phyloP scores from a whole-genome alignment of 1,140 invertebrate genomes.

The Coelopa frigida region DNA sequence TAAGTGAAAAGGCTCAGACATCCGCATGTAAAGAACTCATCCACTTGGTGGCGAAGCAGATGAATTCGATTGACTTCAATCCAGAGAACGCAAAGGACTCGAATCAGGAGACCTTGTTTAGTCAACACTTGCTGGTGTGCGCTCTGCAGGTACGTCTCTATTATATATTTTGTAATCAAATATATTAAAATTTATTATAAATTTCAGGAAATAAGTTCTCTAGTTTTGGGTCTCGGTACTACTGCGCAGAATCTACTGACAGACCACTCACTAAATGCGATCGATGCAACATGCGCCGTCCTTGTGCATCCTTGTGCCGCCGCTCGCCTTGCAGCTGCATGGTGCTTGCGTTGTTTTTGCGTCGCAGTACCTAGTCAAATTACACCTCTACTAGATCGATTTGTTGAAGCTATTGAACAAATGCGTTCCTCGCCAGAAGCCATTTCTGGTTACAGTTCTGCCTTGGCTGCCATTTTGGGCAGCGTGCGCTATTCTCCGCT shows the following conservation, averaged over 20 bases:
- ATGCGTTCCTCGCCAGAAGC: constrained; percentile 88
- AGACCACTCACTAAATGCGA: constrained; percentile 72
- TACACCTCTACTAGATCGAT: constrained; percentile 85
- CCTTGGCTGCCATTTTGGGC: constrained; percentile 86
- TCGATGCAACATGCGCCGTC: constrained; percentile 53
- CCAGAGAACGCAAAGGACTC: constrained; percentile 84
- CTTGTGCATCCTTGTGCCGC: constrained; percentile 89
- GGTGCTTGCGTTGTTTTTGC: constrained; percentile 87
- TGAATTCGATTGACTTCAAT: constrained; percentile 89
- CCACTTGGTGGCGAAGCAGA: constrained; percentile 85
- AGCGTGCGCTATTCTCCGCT: constrained; percentile 84
- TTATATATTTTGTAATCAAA: no score
- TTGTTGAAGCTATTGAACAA: constrained; percentile 78
- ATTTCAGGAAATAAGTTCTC: constrained; percentile 79
- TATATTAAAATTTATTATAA: no score
- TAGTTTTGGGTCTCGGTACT: constrained; percentile 82
- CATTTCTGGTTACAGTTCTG: constrained; percentile 89
- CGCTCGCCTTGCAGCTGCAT: constrained; percentile 85
- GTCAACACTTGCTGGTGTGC: constrained; percentile 90
- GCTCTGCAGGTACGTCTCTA: no score
- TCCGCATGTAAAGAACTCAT: constrained; percentile 92
- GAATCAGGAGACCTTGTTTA: constrained; percentile 82
- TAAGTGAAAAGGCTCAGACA: constrained; percentile 94
- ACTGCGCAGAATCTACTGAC: constrained; percentile 81
- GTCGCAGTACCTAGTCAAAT: constrained; percentile 89